Base-by-base conservation (phyloP, 2,888 invertebrate species). In the Acleris literana region DNA sequence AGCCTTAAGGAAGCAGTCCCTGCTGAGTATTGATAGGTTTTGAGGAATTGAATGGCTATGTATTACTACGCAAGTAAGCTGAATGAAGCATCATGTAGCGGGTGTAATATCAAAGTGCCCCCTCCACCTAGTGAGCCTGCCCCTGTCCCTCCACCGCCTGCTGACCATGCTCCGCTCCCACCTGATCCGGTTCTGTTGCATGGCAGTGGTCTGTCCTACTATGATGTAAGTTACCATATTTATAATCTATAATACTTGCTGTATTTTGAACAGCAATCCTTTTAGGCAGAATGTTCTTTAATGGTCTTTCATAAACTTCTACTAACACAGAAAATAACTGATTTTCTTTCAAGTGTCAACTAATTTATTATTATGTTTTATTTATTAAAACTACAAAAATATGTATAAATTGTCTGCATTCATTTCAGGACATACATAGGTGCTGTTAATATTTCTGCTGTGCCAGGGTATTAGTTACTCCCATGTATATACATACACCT, bases 21-120 rank as follows among this genome's bases (percentile, higher is more conserved):
- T 79, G 82, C 77, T 68, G 79, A 80, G 74, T 70, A 64, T 75
- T 74, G 81, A 73, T 78, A 75, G 76, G 71, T 71, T 74, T 76
- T 76, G 71, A 74, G 83, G 83, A 86, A 86, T 87, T 92, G 88
- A 88, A 93, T 93, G 93, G 95, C 95, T 92, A 95, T 95, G 94
- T 95, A 95, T 93, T 95, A 94, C 85, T 95, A 94, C 93, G 95
- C 95, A 81, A 95, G 94, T 91, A 94, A 94, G 89, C 85, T 94
- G 82, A 94, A 94, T 85, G 94, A 94, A 83, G 94, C 94, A 76
- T 93, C 94, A 88, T 94, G 94, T 93, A 93, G 94, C 74, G 93
- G 93, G 70, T 92, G 93, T 76, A 86, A 87, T 73, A 83, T 91
- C 72, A 92, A 90, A 81, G 89, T 86, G 79, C 90, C 85, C 61